Percentiles rank a stretch among this genome's conserved stretches.
Conservation (phyloP, 1,140 invertebrate species). For the Anagrus nilaparvatae region DNA sequence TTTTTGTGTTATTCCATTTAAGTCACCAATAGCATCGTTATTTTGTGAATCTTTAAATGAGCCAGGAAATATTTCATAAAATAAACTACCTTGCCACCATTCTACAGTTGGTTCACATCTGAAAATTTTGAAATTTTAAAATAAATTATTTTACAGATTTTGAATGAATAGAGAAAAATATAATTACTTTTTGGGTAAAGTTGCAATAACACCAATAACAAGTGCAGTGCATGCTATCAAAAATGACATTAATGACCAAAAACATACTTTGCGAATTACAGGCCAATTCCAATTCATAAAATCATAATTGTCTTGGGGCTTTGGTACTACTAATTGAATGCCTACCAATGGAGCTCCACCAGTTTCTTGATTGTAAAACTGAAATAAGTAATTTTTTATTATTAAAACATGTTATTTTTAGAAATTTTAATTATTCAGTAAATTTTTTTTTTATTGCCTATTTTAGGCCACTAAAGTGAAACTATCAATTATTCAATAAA, state of each 20-base stretch:
- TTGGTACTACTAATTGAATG: slow-evolving; percentile 47
- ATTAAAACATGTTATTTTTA: too few species aligned
- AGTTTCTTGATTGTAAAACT: slow-evolving; percentile 47
- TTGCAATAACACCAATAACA: slow-evolving; percentile 57
- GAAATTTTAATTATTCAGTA: too few species aligned
- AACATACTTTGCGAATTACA: slow-evolving; percentile 58
- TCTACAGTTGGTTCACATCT: slow-evolving; percentile 41
- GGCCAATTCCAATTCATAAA: slow-evolving; percentile 77
- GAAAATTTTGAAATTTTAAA: too few species aligned
- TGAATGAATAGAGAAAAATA: slow-evolving; percentile 13
- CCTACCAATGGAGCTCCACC: slow-evolving; percentile 40
- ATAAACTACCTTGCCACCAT: slow-evolving; percentile 72
- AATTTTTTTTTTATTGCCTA: too few species aligned
- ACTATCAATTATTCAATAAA: too few species aligned
- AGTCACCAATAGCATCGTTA: slow-evolving; percentile 63
- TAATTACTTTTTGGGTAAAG: slow-evolving; percentile 57
- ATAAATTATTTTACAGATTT: slow-evolving; percentile 5
- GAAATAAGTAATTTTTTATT: slow-evolving; percentile 27
- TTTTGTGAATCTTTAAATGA: slow-evolving; percentile 67
- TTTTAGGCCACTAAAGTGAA: too few species aligned
- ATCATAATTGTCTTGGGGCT: slow-evolving; percentile 47
- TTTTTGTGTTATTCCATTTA: slow-evolving; percentile 55
- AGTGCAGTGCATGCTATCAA: slow-evolving; percentile 57
- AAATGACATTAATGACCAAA: slow-evolving; percentile 59
- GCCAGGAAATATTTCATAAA: slow-evolving; percentile 75